These are phyloP conservation scores for Oasisia sp. DNA, from an alignment of 2,888 invertebrate genomes.

Conservation along the genomic window DNA sequence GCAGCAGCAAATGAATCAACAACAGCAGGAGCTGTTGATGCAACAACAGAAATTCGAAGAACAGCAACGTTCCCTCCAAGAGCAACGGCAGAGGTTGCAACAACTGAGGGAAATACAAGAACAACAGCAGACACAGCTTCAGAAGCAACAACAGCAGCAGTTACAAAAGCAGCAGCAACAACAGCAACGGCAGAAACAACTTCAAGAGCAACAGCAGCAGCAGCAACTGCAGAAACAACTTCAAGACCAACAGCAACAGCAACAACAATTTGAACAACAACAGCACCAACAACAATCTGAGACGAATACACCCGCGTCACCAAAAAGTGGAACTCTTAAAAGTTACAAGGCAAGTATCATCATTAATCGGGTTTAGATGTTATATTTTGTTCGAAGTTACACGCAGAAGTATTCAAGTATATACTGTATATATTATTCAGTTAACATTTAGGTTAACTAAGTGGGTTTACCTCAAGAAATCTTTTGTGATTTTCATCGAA, in stretches of 20 bases:
- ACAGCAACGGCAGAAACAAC: background rate
- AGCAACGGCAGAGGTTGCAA: constrained; percentile 9
- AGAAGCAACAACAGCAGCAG: background rate
- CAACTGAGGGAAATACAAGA: background rate
- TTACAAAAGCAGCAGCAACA: background rate
- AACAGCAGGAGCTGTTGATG: background rate
- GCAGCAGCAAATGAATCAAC: background rate
- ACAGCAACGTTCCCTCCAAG: background rate
- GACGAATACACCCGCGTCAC: background rate
- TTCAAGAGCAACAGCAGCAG: background rate
- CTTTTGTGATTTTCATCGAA: too few relatives aligned
- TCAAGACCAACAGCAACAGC: background rate
- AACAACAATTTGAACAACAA: background rate
- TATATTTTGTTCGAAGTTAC: background rate
- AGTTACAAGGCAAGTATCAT: background rate
- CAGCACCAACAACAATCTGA: background rate
- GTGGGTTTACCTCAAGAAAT: too few relatives aligned
- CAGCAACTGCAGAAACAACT: background rate
- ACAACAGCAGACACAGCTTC: background rate
- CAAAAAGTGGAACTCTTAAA: constrained; percentile 4
- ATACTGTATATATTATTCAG: too few relatives aligned
- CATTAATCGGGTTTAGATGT: background rate
- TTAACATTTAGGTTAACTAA: too few relatives aligned
- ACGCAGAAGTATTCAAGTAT: background rate
- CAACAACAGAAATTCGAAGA: background rate